Evolutionary conservation across 2,888 invertebrate species (phyloP).

Genomic region (Rhingia campestris): DNA sequence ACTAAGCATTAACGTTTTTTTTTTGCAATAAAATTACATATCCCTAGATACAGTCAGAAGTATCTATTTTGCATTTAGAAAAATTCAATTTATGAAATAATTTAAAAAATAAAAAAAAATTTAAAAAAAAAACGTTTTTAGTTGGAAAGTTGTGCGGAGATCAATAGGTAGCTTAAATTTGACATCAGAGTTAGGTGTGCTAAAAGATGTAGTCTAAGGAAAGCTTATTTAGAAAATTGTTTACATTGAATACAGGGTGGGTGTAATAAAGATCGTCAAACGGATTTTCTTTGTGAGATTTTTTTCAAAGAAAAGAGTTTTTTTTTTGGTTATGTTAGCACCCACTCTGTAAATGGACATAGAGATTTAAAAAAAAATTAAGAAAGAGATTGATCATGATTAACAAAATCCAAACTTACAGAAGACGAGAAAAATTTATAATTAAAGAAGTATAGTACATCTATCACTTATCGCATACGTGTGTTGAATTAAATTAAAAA

Average conservation of each 20-base stretch:
- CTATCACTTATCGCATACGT: conserved; percentile 64
- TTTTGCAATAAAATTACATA: conserved; percentile 29
- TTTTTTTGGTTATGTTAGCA: not conserved
- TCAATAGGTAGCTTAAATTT: conserved; percentile 4
- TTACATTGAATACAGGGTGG: not conserved
- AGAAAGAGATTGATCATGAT: not conserved
- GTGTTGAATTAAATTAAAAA: conserved; percentile 37
- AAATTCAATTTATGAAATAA: conserved; percentile 17
- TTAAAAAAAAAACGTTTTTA: conserved; percentile 9
- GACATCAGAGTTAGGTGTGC: conserved; percentile 2
- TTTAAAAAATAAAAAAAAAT: conserved; percentile 20
- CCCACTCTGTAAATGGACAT: not conserved
- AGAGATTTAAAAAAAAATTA: not conserved
- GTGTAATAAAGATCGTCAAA: not conserved
- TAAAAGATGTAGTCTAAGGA: not conserved
- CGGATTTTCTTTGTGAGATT: not conserved
- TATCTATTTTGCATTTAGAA: conserved; percentile 6
- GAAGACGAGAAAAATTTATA: not conserved
- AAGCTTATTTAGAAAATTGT: not conserved
- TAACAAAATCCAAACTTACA: conserved; percentile 15
- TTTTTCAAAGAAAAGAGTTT: not conserved
- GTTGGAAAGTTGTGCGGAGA: conserved; percentile 25
- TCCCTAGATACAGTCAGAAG: conserved; percentile 5
- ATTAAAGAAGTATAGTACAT: conserved; percentile 19
- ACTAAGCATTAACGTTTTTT: conserved; percentile 57